A percentile compares a stretch with the other conserved stretches of the same genome.
Conservation (phyloP, 2,113 vertebrate genomes). For the Corvus moneduloides region DNA sequence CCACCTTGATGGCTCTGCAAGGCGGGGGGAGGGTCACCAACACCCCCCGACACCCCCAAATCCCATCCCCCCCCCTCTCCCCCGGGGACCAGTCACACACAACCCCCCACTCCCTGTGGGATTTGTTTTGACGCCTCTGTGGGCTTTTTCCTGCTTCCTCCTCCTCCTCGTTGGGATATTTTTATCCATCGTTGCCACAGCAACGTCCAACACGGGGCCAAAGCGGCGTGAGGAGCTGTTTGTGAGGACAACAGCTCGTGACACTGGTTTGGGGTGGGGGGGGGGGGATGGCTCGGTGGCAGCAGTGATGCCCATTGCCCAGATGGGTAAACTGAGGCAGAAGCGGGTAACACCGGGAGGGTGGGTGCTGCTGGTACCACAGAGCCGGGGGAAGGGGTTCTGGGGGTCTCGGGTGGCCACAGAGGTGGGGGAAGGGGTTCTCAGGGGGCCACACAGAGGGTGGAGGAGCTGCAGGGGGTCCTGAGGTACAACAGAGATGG, state of each 20-base stretch:
- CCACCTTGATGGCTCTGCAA: conserved; percentile 92
- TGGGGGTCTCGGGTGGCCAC: background rate
- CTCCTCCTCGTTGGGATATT: background rate
- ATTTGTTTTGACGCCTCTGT: background rate
- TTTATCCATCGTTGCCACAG: background rate
- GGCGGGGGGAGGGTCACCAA: accelerated
- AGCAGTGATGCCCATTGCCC: background rate
- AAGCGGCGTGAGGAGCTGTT: background rate
- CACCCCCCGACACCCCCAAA: background rate
- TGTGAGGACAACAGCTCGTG: background rate
- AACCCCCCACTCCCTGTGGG: background rate
- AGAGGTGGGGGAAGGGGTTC: background rate
- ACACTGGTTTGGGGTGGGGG: background rate
- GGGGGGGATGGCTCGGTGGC: too few species aligned
- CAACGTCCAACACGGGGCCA: background rate
- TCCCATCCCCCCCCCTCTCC: background rate
- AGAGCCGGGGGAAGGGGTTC: background rate
- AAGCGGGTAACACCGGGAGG: background rate
- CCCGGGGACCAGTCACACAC: accelerated
- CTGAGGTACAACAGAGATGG: background rate
- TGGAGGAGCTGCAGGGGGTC: background rate
- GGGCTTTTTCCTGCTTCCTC: background rate
- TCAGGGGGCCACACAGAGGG: background rate
- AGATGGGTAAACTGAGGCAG: background rate
- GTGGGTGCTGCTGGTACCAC: background rate